Percentiles rank a stretch among this genome's conserved stretches.
These are phyloP conservation scores for Panthera tigris DNA, from an alignment of 2,113 vertebrate genomes.

Conservation along the genomic window DNA sequence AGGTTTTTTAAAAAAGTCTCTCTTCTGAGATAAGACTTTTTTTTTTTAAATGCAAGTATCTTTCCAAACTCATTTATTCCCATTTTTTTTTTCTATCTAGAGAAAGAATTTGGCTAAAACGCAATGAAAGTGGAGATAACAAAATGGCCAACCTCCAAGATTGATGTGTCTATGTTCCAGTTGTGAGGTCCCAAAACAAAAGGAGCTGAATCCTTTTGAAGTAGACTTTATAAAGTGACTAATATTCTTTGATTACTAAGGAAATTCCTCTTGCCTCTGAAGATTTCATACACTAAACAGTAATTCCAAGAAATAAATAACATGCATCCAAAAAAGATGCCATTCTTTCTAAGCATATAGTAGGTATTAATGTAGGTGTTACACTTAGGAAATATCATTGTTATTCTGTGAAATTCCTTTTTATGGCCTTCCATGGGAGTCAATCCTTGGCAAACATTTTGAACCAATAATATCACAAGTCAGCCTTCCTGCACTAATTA, in stretches of 20 bases:
- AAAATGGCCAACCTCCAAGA: conserved; percentile 10
- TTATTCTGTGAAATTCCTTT: neutral
- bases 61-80: conserved; percentile 41
- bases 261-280: neutral
- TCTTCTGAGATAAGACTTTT: neutral
- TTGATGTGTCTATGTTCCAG: neutral
- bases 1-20: neutral
- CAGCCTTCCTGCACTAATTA: neutral
- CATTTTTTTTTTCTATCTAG: neutral
- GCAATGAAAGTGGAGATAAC: neutral
- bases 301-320: neutral
- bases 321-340: neutral
- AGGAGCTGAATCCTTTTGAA: neutral
- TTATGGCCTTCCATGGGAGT: neutral
- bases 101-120: conserved; percentile 20
- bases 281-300: neutral
- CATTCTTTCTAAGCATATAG: neutral
- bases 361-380: neutral
- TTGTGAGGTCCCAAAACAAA: neutral
- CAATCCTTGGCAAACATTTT: neutral
- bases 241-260: neutral
- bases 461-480: neutral
- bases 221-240: neutral
- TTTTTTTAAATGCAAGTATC: neutral
- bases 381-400: neutral